Evolutionary conservation across 2,113 vertebrate genomes (phyloP), one percentile per base, ranked within the genome.

Genomic region (Epinephelus cyanopodus): DNA sequence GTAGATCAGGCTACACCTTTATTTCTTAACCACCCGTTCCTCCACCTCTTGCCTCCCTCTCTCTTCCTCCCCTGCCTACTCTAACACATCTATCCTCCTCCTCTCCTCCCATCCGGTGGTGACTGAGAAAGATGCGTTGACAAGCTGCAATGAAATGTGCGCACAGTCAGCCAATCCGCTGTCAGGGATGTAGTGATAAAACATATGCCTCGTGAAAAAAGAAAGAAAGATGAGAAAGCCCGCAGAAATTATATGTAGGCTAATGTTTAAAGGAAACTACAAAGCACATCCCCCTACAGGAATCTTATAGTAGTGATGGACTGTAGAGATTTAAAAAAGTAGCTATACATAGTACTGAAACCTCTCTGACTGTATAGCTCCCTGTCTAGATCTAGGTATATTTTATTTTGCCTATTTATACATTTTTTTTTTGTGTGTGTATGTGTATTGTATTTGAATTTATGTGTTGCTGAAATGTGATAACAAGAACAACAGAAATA

Each of bases 71-170:
- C 67, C 79, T 81, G 57, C 84, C 77, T 75, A 82, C 86, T 89
- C 89, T 47, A 83, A 71, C 84, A 50, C 88, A 77, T 84, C 86
- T 89, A 75, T 75, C 87, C 89, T 82, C 81, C 88, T 87, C 84
- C 87, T 86, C 87, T 88, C 87, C 88, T 91, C 85, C 85, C 91
- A 89, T 91, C 89, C 87, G 87, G 77, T 75, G 84, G 85, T 72
- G 90, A 89, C 85, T 90, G 89, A 77, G 76, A 81, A 68, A 87
- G 81, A 91, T 87, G 92, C 89, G 90, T 72, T 90, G 91, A 92
- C 92, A 92, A 86, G 78, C 89, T 81, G 93, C 92, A 90, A 88
- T 85, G 86, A 93, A 92, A 89, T 90, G 83, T 85, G 86, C 79
- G 84, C 81, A 85, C 70, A 76, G 60, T 54, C 83, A 89, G 75